Conservation (phyloP, 2,888 invertebrate genomes). For the Cryptus viduatorius region DNA sequence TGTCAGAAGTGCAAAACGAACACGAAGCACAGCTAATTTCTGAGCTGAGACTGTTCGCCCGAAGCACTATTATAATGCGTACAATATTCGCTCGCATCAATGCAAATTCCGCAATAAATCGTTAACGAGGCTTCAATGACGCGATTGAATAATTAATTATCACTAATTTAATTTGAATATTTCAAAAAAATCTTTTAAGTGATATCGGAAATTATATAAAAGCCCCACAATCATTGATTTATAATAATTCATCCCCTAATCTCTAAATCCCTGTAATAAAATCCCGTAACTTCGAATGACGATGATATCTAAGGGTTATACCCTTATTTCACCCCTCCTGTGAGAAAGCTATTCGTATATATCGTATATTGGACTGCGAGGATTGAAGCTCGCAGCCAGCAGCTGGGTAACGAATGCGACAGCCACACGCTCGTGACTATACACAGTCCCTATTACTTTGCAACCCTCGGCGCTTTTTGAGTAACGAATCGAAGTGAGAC, state of each 20-base stretch:
- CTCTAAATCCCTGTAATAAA: not conserved
- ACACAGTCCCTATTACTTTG: slow-evolving; percentile 31
- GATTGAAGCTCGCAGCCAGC: not conserved
- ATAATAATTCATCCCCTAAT: not conserved
- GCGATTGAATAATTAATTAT: not conserved
- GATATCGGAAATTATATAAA: not conserved
- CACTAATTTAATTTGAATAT: not conserved
- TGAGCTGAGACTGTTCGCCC: not conserved
- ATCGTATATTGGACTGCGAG: not conserved
- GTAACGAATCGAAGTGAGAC: slow-evolving; percentile 37
- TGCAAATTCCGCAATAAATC: not conserved
- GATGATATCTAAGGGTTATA: not conserved
- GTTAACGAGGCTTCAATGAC: not conserved
- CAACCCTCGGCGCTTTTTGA: slow-evolving; percentile 53
- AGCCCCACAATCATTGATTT: not conserved
- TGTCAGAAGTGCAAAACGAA: slow-evolving; percentile 4
- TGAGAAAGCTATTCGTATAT: slow-evolving; percentile 4
- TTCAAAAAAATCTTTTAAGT: not conserved
- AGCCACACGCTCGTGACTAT: not conserved
- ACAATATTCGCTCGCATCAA: not conserved
- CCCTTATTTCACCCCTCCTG: slow-evolving; percentile 6
- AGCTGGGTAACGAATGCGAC: not conserved
- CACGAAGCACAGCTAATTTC: not conserved
- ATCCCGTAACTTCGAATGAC: not conserved
- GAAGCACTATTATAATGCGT: not conserved